Evolutionary conservation across 1,140 invertebrate species (phyloP), one percentile per base, ranked within the genome.

Genomic region (Zaprionus nigranus): DNA sequence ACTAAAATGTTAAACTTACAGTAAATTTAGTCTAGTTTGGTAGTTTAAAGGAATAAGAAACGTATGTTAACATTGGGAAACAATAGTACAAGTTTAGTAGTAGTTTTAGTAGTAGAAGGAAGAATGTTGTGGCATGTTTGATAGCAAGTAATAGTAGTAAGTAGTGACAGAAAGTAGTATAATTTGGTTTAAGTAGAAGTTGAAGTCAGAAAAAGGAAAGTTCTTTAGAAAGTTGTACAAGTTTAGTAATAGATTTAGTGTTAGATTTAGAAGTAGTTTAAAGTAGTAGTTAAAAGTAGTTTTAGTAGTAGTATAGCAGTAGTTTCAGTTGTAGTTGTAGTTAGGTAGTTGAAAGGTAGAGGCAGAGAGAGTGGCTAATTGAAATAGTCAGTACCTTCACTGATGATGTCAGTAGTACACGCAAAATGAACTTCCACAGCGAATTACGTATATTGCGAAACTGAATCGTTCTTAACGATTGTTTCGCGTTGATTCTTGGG

Each of bases 331-430:
- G 38, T 40, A 53, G 40, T 59, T 38, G 5, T 28, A 30, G 40
- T 62, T 62, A 75, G 46, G 66, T 74, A 77, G 54, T 82, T 65
- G 28, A 83, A 38, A 82, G 61, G 65, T 80, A 73, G 75, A 72
- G 73, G 67, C 68, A 64, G 73, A 75, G 60, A 69, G 60, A 69
- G 62, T 64, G 70, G 78, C 84, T 78, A 81, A 43, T 79, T 76
- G 53, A 71, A 82, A 68, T 63, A 66, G 79, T 76, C 78, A 75
- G 75, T 87, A 87, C 83, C 83, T 87, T 88, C 54, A 64, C 74
- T 83, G 83, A 70, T 86, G 73, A 59, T 70, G 67, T 75, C 67
- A 71, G 73, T 64, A 69, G 64, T 69, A 74, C 58, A 74, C 58
- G 72, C 72, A 68, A 74, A 62, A 17, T 69, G 28, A 40, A 66